Base-by-base conservation (phyloP, 64 coral and sea anemone genomes). In the Exaiptasia diaphana region DNA sequence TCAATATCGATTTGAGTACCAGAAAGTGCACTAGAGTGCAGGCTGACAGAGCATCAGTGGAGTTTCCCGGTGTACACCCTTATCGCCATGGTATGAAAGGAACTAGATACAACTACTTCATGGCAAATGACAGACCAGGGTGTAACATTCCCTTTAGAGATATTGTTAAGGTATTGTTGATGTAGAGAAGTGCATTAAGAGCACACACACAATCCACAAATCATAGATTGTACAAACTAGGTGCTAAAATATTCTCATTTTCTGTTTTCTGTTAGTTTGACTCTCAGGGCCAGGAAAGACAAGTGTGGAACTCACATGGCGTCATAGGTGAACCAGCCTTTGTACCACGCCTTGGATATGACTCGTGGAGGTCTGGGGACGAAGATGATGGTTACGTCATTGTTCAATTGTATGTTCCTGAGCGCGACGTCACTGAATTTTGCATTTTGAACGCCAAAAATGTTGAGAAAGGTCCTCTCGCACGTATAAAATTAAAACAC, bases 301-400 rank as follows among this genome's bases (percentile, higher is more conserved):
- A 89, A 58, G 91, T 95, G 5, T 95, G 91, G 91, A 85, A 89
- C 38, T 95, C 91, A 30, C 80, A 95, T 41, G 91, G 91, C 17
- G 82, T 78, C 30, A 83, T 95, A 28, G 91, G 91, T 38, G 91
- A 95, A 67, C 91, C 91, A 4, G 86, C 90, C 20, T 95, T 95
- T 67, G 91, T 85, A 22, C 91, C 91, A 9, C 80, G 86, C 73
- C 22, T 21, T 10, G 91, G 91, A 53, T 95, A 95, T 80, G 87
- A 79, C 44, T 95, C 91, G 0, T 69, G 55, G 53, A 83, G 17
- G 59, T 83, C 49, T 73, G 86, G 91, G 7, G 86, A 95, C 43
- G 91, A 95, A 72, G 91, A 95, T 50, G 86, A 95, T 71, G 91
- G 91, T 2, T 95, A 95, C 43, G 80, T 95, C 65, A 95, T 95